Conservation (phyloP, 2,797 vertebrate genomes). For the Nyctibius grandis region DNA sequence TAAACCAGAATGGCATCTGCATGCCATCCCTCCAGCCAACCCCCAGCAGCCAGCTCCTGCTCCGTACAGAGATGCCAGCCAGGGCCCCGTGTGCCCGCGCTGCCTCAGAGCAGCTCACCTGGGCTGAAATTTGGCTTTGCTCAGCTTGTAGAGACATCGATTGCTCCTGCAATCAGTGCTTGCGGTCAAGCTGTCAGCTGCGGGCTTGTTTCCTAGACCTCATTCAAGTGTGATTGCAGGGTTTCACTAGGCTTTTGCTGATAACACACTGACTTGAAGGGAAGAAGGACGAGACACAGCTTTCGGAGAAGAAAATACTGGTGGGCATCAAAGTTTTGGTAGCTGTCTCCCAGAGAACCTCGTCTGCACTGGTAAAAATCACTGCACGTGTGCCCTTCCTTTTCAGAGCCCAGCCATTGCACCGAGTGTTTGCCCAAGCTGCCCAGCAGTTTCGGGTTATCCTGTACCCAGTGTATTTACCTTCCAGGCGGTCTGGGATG, state of each 20-base stretch:
- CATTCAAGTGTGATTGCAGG: neutral
- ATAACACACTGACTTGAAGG: neutral
- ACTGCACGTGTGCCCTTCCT: neutral
- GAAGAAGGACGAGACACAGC: neutral
- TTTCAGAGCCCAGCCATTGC: neutral
- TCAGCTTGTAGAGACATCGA: neutral
- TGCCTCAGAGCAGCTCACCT: neutral
- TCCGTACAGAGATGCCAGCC: neutral
- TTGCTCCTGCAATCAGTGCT: neutral
- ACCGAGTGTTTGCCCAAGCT: neutral
- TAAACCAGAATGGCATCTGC: neutral
- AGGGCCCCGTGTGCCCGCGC: fast-evolving
- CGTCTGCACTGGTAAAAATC: neutral
- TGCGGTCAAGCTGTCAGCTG: neutral
- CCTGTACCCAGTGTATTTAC: neutral
- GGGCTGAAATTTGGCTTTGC: neutral
- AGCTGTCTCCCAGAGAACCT: neutral
- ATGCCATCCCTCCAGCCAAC: neutral
- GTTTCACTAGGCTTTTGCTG: neutral
- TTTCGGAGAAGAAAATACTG: neutral
- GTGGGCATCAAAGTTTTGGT: neutral
- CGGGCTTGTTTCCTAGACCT: neutral
- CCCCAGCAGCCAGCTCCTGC: neutral
- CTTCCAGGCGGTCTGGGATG: neutral
- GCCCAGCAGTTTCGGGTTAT: neutral